Evolutionary conservation across 2,113 vertebrate species (phyloP), one percentile per base, ranked within the genome.

Genomic region (Hypomesus transpacificus): DNA sequence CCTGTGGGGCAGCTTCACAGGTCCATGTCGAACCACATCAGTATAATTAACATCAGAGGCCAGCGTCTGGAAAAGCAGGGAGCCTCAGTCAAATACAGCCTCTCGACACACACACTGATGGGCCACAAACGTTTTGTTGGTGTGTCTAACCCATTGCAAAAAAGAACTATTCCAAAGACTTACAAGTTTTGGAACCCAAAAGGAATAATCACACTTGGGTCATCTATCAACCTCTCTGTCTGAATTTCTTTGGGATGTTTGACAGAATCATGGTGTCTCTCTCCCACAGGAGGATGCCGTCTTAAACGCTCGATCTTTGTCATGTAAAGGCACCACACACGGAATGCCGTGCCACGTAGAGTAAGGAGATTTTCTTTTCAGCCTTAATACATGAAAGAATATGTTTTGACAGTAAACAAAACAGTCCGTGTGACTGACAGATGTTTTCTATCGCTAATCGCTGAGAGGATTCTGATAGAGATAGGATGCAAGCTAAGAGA

Each of bases 21-120:
- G 72, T 85, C 76, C 75, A 64, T 79, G 86, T 84, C 80, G 65
- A 86, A 82, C 89, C 83, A 85, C 80, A 90, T 90, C 83, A 85
- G 77, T 79, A 83, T 86, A 90, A 91, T 90, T 89, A 90, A 87
- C 80, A 89, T 86, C 79, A 80, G 63, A 84, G 78, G 83, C 76
- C 75, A 77, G 76, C 67, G 79, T 85, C 78, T 86, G 76, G 70
- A 51, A 71, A 72, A 82, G 79, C 68, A 75, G 26, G 52, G 63
- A 70, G 69, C 70, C 80, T 54, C 66, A 73, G 70, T 69, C 69
- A 61, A 8, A 46, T 21, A 51, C 26, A 20, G 34, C 39, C 24
- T 18, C n/a, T 51, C n/a, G 18, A 53, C 58, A 53, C 58, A 65
- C 61, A 26, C 76, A 34, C 31, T 34, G 4, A 34, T 7, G 31